phyloP scores from a whole-genome alignment of 2,113 vertebrate species.

The Bostrychus sinensis region DNA sequence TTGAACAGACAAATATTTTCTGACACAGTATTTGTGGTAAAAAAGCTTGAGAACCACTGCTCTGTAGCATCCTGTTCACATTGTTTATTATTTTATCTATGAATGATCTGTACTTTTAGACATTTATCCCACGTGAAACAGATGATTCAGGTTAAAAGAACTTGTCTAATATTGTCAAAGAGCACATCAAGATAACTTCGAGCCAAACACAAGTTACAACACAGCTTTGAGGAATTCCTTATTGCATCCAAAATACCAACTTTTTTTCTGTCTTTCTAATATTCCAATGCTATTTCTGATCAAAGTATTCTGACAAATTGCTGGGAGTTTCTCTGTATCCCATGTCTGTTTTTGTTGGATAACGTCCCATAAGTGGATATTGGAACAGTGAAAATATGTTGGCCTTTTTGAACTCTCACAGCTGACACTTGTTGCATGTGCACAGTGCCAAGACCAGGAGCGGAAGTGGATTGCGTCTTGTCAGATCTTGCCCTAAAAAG shows the following conservation, averaged over 20 bases:
- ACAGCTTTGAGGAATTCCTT: slow-evolving; percentile 54
- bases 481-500: slow-evolving; percentile 66
- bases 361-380: slow-evolving; percentile 45
- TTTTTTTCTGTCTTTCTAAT: slow-evolving; percentile 23
- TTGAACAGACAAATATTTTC: too few relatives aligned
- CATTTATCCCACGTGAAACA: slow-evolving; percentile 14
- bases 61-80: too few relatives aligned
- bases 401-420: slow-evolving; percentile 20
- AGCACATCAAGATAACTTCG: slow-evolving; percentile 45
- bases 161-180: too few relatives aligned
- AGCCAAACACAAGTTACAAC: slow-evolving; percentile 53
- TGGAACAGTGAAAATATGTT: slow-evolving; percentile 51
- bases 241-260: slow-evolving; percentile 29
- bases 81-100: too few relatives aligned
- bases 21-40: too few relatives aligned
- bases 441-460: not conserved
- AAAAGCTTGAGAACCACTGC: too few relatives aligned
- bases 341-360: slow-evolving; percentile 34
- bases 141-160: slow-evolving; percentile 57
- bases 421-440: not conserved
- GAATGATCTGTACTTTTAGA: not conserved
- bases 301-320: slow-evolving; percentile 37
- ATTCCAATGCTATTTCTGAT: slow-evolving; percentile 24
- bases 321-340: slow-evolving; percentile 22
- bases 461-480: slow-evolving; percentile 56